Conservation (phyloP, 2,888 invertebrate genomes). For the Scelioninae gen. 1 region DNA sequence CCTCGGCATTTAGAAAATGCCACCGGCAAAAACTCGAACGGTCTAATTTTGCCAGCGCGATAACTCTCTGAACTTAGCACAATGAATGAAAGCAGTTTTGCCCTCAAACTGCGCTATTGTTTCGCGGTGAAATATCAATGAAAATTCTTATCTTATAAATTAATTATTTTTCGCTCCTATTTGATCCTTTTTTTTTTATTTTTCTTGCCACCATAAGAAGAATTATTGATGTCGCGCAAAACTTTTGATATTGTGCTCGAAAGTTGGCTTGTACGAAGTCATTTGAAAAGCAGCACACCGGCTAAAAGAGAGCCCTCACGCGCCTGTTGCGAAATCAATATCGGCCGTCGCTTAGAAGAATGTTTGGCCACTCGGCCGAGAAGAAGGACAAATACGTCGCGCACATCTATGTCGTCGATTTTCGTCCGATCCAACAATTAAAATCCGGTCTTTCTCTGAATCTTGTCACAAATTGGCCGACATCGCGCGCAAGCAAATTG, state of each 20-base stretch:
- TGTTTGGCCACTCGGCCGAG: slow-evolving; percentile 60
- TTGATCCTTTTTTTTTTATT: no score
- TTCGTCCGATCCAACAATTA: slow-evolving; percentile 61
- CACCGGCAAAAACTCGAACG: slow-evolving; percentile 1
- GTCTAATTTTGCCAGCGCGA: not conserved
- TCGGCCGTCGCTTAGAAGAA: slow-evolving; percentile 66
- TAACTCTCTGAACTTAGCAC: not conserved
- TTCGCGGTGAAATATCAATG: slow-evolving; percentile 19
- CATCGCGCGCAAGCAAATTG: slow-evolving; percentile 62
- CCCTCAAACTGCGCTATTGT: slow-evolving; percentile 11
- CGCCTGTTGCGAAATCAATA: slow-evolving; percentile 68
- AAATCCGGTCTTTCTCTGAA: slow-evolving; percentile 68
- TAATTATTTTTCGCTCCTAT: no score
- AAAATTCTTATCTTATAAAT: not conserved
- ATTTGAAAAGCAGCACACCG: slow-evolving; percentile 37
- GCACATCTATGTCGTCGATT: no score
- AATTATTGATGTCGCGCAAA: slow-evolving; percentile 31
- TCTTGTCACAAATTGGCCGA: slow-evolving; percentile 68
- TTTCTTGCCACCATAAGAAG: not conserved
- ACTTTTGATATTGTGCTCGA: slow-evolving; percentile 13
- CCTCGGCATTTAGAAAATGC: not conserved
- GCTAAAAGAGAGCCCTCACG: slow-evolving; percentile 51
- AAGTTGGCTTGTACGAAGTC: slow-evolving; percentile 32
- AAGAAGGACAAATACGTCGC: slow-evolving; percentile 41
- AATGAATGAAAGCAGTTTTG: slow-evolving; percentile 15